Percentiles rank a stretch among this genome's conserved stretches.
Conservation (phyloP, 92 coral and sea anemone species). For the Bergia puertoricense region DNA sequence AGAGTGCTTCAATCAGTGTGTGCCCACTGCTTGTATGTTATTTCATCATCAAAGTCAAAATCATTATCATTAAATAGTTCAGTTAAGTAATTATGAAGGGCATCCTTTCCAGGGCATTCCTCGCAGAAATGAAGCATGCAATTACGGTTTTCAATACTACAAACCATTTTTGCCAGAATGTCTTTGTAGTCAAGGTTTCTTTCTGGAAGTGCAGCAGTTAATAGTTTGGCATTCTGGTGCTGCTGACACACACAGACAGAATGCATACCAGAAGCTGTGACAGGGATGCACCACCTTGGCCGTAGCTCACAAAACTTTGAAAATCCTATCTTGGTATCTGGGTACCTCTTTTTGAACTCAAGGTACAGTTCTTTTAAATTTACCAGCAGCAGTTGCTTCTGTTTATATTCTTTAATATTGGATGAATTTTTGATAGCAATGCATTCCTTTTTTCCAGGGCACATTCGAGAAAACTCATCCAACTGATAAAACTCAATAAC, state of each 20-base stretch:
- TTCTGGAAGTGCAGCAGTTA: conserved; percentile 17
- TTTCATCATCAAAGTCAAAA: too few relatives aligned
- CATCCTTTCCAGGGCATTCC: conserved; percentile 31
- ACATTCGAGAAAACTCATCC: background rate
- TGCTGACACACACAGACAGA: background rate
- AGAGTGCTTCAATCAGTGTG: too few relatives aligned
- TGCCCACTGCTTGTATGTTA: too few relatives aligned
- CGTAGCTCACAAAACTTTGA: conserved; percentile 42
- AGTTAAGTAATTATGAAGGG: background rate
- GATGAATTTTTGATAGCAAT: conserved; percentile 17
- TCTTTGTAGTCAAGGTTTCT: conserved; percentile 14
- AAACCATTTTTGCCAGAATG: conserved; percentile 27
- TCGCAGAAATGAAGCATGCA: conserved; percentile 36
- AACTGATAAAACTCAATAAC: background rate
- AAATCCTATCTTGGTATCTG: conserved; percentile 14
- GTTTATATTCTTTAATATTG: conserved; percentile 9
- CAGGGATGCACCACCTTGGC: conserved; percentile 13
- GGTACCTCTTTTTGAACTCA: conserved; percentile 2
- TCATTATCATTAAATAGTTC: too few relatives aligned
- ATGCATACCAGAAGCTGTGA: background rate
- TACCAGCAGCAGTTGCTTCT: conserved; percentile 21
- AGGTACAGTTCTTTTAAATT: conserved; percentile 18
- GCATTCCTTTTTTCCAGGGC: conserved; percentile 4
- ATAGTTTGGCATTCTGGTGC: conserved; percentile 2
- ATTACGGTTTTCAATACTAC: conserved; percentile 11